These are phyloP conservation scores for Sebastolobus altivelis DNA, from an alignment of 2,797 vertebrate genomes.

Conservation along the genomic window DNA sequence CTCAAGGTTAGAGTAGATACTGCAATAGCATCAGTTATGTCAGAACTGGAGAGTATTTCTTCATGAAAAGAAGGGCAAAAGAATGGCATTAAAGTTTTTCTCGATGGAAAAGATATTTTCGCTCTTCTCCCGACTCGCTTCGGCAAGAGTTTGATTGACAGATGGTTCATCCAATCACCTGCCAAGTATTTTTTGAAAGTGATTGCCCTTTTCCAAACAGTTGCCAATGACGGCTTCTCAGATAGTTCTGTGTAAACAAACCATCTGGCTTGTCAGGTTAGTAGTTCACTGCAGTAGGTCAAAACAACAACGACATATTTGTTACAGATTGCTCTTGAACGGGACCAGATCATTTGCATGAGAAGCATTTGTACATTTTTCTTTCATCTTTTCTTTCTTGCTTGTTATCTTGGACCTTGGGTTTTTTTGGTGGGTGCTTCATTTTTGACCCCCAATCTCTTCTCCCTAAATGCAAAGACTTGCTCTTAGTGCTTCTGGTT, in stretches of 20 bases:
- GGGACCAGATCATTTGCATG: not conserved
- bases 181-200: no score
- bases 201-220: no score
- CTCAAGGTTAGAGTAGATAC: no score
- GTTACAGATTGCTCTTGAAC: not conserved
- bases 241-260: not conserved
- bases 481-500: slow-evolving; percentile 46
- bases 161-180: not conserved
- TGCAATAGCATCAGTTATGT: no score
- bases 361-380: slow-evolving; percentile 14
- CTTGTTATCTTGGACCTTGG: slow-evolving; percentile 12
- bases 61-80: no score
- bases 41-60: no score
- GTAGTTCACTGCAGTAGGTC: not conserved
- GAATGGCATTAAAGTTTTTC: no score
- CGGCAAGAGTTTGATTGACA: not conserved
- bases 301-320: slow-evolving; percentile 26
- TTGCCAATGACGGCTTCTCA: not conserved
- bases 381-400: slow-evolving; percentile 29
- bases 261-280: not conserved
- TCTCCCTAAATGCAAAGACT: slow-evolving; percentile 35
- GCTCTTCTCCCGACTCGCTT: no score
- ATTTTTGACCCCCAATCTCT: slow-evolving; percentile 1
- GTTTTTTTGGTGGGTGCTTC: not conserved
- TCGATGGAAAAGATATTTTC: no score